These are phyloP conservation scores for Epistrophella euchroma DNA, from an alignment of 2,888 invertebrate genomes.

Conservation along the genomic window DNA sequence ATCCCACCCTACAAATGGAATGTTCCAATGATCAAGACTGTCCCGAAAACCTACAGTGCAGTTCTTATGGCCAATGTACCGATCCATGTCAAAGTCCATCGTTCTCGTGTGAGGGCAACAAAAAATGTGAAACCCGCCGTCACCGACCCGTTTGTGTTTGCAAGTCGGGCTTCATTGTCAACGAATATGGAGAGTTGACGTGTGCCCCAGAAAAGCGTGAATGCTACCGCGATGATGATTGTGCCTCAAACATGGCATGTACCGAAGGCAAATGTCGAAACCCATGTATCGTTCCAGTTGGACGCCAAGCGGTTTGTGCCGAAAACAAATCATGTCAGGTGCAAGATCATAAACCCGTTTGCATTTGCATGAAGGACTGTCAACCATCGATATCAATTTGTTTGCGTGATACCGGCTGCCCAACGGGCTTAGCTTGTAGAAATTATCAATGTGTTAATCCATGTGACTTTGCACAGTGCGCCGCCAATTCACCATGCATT, in stretches of 20 bases:
- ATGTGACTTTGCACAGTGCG: conserved; percentile 93
- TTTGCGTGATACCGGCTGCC: conserved; percentile 94
- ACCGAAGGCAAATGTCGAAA: conserved; percentile 93
- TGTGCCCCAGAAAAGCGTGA: conserved; percentile 93
- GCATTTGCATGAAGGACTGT: conserved; percentile 94
- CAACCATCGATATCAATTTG: conserved; percentile 94
- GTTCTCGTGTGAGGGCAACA: conserved; percentile 91
- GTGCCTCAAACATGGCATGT: conserved; percentile 94
- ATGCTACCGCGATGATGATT: conserved; percentile 92
- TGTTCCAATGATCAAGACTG: conserved; percentile 90
- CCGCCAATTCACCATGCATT: conserved; percentile 93
- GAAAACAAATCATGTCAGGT: conserved; percentile 94
- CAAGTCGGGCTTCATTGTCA: conserved; percentile 94
- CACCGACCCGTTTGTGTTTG: conserved; percentile 95
- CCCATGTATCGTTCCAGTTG: conserved; percentile 89
- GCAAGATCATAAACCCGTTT: conserved; percentile 93
- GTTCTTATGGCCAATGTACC: conserved; percentile 89
- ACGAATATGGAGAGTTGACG: conserved; percentile 93
- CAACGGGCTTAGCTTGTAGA: conserved; percentile 92
- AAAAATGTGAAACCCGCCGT: conserved; percentile 94
- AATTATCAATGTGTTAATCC: conserved; percentile 96
- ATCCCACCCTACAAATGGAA: conserved; percentile 85
- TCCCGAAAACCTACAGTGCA: conserved; percentile 90
- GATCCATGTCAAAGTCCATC: conserved; percentile 90
- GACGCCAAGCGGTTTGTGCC: conserved; percentile 88